Percentiles rank a stretch among this genome's conserved stretches.
phyloP scores from a whole-genome alignment of 2,888 invertebrate genomes.

The Zaprionus lineosus region DNA sequence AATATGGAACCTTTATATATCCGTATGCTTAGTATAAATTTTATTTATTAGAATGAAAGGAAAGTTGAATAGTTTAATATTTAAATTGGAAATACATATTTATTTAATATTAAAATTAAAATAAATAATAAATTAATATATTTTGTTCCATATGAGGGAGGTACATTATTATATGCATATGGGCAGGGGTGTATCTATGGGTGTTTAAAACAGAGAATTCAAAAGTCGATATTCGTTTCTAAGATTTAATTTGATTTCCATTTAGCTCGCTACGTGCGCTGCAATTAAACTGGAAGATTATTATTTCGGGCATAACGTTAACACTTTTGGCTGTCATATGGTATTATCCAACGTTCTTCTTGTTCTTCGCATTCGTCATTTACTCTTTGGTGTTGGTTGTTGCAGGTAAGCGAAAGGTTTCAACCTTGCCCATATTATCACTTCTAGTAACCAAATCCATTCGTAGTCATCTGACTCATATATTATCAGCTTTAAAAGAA shows the following conservation, averaged over 20 bases:
- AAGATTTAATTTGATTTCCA: background rate
- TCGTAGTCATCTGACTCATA: constrained; percentile 33
- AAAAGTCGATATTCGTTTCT: background rate
- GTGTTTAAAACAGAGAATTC: no score
- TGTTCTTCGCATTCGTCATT: constrained; percentile 81
- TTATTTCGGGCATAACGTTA: constrained; percentile 72
- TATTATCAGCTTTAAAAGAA: constrained; percentile 23
- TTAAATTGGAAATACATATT: no score
- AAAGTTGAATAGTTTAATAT: no score
- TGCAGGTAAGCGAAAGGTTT: constrained; percentile 72
- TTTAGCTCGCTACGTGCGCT: constrained; percentile 68
- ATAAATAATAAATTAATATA: no score
- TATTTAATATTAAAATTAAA: no score
- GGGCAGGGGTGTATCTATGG: no score
- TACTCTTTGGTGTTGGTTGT: constrained; percentile 81
- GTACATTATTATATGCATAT: no score
- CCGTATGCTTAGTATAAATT: no score
- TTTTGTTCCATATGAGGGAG: no score
- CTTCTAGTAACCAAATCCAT: constrained; percentile 19
- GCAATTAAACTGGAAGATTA: constrained; percentile 80
- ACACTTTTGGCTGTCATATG: constrained; percentile 81
- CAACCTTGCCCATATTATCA: constrained; percentile 9
- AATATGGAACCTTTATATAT: no score
- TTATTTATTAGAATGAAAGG: no score
- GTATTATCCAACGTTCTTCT: constrained; percentile 82